Conservation (phyloP, 2,888 invertebrate species). For the Dasypolia templi region DNA sequence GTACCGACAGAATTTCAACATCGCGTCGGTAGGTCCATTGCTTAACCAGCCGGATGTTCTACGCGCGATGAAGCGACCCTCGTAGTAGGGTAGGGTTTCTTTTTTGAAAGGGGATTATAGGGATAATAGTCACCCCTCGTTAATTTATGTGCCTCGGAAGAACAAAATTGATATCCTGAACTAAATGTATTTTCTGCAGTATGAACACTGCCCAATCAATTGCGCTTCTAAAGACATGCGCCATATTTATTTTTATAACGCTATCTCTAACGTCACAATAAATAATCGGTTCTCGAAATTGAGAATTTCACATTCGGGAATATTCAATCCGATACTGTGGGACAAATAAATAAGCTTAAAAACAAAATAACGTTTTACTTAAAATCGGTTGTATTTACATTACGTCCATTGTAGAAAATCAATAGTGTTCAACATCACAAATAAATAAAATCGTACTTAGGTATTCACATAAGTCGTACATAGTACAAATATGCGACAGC, state of each 20-base stretch:
- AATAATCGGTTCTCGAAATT: slow-evolving; percentile 59
- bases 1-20: neutral
- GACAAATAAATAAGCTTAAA: slow-evolving; percentile 88
- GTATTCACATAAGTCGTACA: slow-evolving; percentile 88
- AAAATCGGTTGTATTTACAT: slow-evolving; percentile 91
- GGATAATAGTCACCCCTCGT: slow-evolving; percentile 27
- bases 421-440: slow-evolving; percentile 90
- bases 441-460: slow-evolving; percentile 90
- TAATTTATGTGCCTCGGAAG: slow-evolving; percentile 53
- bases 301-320: slow-evolving; percentile 58
- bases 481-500: slow-evolving; percentile 87
- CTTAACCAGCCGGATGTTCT: slow-evolving; percentile 35
- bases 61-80: slow-evolving; percentile 24
- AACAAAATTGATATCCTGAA: slow-evolving; percentile 69
- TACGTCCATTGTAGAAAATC: slow-evolving; percentile 90
- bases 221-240: slow-evolving; percentile 68
- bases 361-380: slow-evolving; percentile 90
- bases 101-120: slow-evolving; percentile 30
- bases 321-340: slow-evolving; percentile 63
- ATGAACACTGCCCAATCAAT: slow-evolving; percentile 69
- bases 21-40: slow-evolving; percentile 7
- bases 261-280: slow-evolving; percentile 68
- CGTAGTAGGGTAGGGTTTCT: slow-evolving; percentile 12
- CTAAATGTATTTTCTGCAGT: slow-evolving; percentile 65
- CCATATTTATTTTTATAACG: slow-evolving; percentile 77